Evolutionary conservation across 2,888 invertebrate species (phyloP).

Genomic region (Coenonympha arcania): DNA sequence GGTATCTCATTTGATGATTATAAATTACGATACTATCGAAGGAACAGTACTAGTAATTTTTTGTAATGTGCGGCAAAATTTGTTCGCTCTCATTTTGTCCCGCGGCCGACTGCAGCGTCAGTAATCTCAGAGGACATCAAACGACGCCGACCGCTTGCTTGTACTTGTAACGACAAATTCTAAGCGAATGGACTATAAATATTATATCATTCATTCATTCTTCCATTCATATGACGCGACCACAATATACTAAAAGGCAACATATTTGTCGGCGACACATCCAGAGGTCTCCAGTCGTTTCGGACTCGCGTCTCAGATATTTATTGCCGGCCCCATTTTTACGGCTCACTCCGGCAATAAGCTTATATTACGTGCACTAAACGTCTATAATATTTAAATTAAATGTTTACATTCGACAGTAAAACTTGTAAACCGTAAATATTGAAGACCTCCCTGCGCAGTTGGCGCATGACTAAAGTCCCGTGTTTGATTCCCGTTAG

Average conservation of each 20-base stretch:
- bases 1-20: too few species aligned
- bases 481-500: too few species aligned
- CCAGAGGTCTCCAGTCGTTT: conserved; percentile 1
- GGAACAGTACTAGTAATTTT: too few species aligned
- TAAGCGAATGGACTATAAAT: too few species aligned
- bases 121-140: too few species aligned
- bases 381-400: conserved; percentile 15
- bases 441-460: background rate
- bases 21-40: too few species aligned
- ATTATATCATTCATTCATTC: too few species aligned
- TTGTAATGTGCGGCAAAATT: too few species aligned
- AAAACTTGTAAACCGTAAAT: background rate
- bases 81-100: too few species aligned
- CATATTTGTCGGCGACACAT: conserved; percentile 2
- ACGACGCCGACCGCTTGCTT: too few species aligned
- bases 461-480: background rate
- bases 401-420: conserved; percentile 1
- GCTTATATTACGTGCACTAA: conserved; percentile 22
- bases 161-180: too few species aligned
- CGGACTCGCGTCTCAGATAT: conserved; percentile 17
- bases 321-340: conserved; percentile 22
- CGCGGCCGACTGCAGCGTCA: too few species aligned
- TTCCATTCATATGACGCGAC: conserved; percentile 10
- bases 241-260: background rate
- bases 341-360: conserved; percentile 23